Conservation (phyloP, 2,797 vertebrate genomes). For the Dendrocincla tyrannina region DNA sequence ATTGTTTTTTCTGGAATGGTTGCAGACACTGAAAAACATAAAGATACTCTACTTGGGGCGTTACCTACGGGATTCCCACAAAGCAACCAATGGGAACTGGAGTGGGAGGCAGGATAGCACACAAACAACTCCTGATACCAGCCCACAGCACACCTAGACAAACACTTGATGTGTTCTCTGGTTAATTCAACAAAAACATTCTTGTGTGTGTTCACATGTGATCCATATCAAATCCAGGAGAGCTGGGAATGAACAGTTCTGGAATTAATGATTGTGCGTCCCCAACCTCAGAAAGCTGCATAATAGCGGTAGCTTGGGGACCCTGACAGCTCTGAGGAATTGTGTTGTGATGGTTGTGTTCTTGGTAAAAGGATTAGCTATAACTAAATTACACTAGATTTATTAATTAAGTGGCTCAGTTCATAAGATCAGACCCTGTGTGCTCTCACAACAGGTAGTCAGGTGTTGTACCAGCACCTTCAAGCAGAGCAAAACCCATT, state of each 20-base stretch:
- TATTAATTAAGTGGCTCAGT: constrained; percentile 17
- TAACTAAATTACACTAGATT: constrained; percentile 7
- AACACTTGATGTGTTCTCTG: not conserved
- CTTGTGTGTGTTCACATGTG: not conserved
- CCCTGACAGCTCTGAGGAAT: not conserved
- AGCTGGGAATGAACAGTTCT: not conserved
- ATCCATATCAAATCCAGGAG: not conserved
- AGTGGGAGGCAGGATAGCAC: not conserved
- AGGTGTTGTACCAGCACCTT: not conserved
- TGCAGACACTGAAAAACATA: constrained; percentile 3
- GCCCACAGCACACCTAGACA: not conserved
- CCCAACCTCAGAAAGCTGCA: not conserved
- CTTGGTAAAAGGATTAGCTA: constrained; percentile 24
- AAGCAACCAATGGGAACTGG: not conserved
- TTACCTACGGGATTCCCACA: not conserved
- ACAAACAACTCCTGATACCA: not conserved
- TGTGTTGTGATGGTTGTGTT: not conserved
- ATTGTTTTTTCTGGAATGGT: not conserved
- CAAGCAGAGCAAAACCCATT: not conserved
- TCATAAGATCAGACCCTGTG: not conserved
- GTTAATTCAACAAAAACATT: not conserved
- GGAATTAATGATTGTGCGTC: not conserved
- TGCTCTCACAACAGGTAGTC: not conserved
- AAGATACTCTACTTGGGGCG: not conserved
- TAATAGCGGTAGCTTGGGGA: not conserved